These are phyloP conservation scores for Lepisosteus oculatus DNA, from an alignment of 2,113 vertebrate species.

Conservation along the genomic window DNA sequence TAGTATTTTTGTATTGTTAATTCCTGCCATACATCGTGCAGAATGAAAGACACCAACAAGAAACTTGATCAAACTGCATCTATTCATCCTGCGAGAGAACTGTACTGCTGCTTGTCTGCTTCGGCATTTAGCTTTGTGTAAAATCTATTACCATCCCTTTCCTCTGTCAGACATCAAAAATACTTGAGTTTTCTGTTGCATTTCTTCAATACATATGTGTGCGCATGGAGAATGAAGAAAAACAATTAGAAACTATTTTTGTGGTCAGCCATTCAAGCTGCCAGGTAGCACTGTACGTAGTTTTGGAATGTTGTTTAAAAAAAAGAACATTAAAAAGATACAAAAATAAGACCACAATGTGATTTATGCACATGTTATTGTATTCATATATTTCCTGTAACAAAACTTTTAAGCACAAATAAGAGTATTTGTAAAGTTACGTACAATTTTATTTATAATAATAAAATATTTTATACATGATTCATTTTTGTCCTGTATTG, in stretches of 20 bases:
- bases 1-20: no score
- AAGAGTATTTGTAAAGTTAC: conserved; percentile 82
- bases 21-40: no score
- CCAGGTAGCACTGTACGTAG: conserved; percentile 59
- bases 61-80: conserved; percentile 11
- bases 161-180: conserved; percentile 47
- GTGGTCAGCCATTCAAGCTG: conserved; percentile 74
- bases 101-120: conserved; percentile 43
- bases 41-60: no score
- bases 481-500: conserved; percentile 18
- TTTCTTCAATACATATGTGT: conserved; percentile 61
- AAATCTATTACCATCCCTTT: conserved; percentile 46
- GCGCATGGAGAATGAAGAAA: conserved; percentile 59
- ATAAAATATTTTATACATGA: conserved; percentile 96
- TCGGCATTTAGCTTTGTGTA: conserved; percentile 50
- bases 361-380: conserved; percentile 58
- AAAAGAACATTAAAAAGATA: conserved; percentile 27
- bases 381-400: conserved; percentile 63
- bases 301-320: conserved; percentile 60
- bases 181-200: conserved; percentile 50
- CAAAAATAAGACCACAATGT: conserved; percentile 39
- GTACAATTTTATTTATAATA: conserved; percentile 86
- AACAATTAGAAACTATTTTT: conserved; percentile 70
- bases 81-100: conserved; percentile 44
- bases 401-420: conserved; percentile 93